Evolutionary conservation across 2,797 vertebrate species (phyloP), one percentile per base, ranked within the genome.

Genomic region (Alauda arvensis): DNA sequence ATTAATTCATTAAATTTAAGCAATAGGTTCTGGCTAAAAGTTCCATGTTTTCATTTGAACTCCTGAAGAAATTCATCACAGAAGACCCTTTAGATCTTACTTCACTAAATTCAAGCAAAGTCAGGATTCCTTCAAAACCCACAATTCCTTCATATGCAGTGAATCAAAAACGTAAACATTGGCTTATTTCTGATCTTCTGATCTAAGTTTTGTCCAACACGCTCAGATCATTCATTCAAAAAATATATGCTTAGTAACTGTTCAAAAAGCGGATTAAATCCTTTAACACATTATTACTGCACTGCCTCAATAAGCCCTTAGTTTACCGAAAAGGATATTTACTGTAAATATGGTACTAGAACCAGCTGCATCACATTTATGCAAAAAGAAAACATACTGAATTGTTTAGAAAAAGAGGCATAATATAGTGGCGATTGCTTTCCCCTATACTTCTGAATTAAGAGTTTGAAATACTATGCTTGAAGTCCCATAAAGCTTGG

Each of bases 401-500:
- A 96, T 95, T 97, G 94, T 95, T 97, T 97, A 96, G 95, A 94
- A 91, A 93, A 94, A 96, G 93, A 94, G 82, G 79, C 51, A 94
- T 94, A 96, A 96, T 97, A 94, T 94, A 96, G 89, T 94, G 85
- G 83, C 26, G 10, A 95, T 91, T 94, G 86, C 95, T 94, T 91
- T 95, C 84, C 88, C 88, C 88, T 96, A 67, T 93, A 94, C 69
- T 94, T 95, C 94, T 88, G 96, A 97, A 97, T 96, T 96, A 95
- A 93, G 89, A 93, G 92, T 93, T 96, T 96, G 94, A 96, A 97
- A 97, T 96, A 94, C 87, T 94, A 94, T 94, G 92, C 94, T 93
- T 95, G 85, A 95, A 96, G 91, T 96, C 95, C 96, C 95, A 97
- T 97, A 97, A 97, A 97, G 94, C 91, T 96, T 92, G 95, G 94